These are phyloP conservation scores for Ranitomeya imitator DNA, from an alignment of 2,113 vertebrate genomes.

Conservation along the genomic window DNA sequence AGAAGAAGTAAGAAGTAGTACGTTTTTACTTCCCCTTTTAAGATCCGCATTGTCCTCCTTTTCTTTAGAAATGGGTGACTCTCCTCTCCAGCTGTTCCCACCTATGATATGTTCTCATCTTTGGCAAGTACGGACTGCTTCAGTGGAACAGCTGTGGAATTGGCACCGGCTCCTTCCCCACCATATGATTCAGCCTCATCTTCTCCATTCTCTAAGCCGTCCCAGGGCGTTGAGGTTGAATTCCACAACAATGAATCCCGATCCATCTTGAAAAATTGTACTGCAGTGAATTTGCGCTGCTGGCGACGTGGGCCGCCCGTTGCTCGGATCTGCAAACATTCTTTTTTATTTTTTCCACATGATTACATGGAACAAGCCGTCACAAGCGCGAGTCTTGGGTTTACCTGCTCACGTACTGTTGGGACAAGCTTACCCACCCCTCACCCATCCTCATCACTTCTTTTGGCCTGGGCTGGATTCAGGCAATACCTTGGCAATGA, in stretches of 20 bases:
- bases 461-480: slow-evolving; percentile 52
- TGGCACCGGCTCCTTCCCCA: slow-evolving; percentile 29
- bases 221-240: slow-evolving; percentile 57
- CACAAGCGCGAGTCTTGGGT: slow-evolving; percentile 19
- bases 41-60: not conserved
- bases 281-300: not conserved
- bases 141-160: slow-evolving; percentile 59
- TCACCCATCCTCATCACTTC: slow-evolving; percentile 5
- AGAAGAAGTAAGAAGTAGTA: not conserved
- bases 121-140: slow-evolving; percentile 39
- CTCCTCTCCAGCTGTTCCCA: slow-evolving; percentile 32
- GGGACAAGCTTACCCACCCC: slow-evolving; percentile 57
- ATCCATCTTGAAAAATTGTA: slow-evolving; percentile 19
- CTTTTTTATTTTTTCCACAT: slow-evolving; percentile 3
- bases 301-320: not conserved
- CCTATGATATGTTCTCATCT: slow-evolving; percentile 13
- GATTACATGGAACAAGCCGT: slow-evolving; percentile 60
- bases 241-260: slow-evolving; percentile 52
- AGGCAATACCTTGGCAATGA: slow-evolving; percentile 58
- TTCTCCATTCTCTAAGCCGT: slow-evolving; percentile 57
- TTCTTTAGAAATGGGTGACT: not conserved
- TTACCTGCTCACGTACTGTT: slow-evolving; percentile 52
- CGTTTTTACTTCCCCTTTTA: slow-evolving; percentile 1
- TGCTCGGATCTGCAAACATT: not conserved
- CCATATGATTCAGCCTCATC: slow-evolving; percentile 45